Base-by-base conservation (phyloP, 35 echinoderm and acorn worm species). In the Stichopus chloronotus region DNA sequence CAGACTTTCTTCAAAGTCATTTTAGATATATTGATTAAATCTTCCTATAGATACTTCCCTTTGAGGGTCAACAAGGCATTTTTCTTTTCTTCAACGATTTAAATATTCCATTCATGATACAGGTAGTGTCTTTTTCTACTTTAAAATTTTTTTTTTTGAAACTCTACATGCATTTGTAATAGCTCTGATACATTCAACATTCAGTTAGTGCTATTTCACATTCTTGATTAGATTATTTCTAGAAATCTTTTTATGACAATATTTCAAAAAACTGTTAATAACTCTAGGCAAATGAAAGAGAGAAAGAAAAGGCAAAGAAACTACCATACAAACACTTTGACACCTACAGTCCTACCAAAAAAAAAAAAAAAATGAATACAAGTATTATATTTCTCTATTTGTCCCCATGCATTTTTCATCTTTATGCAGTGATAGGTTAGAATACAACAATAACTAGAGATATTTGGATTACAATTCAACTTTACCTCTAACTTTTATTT, bases 141-240 rank as follows among this genome's bases (percentile, higher is more conserved):
- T 63, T 63, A 3, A 63, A 63, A 63, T 12, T 63, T 12, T 16
- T 6, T 12, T 63, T 63, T 63, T 63, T 16, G 6, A 63, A 63
- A 63, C 2, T 63, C 60, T 63, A 63, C 60, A 63, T 63, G 60
- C 60, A 63, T 63, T 63, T 63, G 17, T 63, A 63, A 63, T 63
- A 63, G 17, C 9, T 63, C 60, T 63, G 17, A 63, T 63, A 63
- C 60, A 63, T 63, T 63, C 60, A 63, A 63, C 60, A 63, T 63
- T 65, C 11, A 65, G 19, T 65, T 65, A 65, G 61, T 65, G 61
- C 9, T 65, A 65, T 65, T 65, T 65, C 61, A 65, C 19, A 14
- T 65, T 65, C 61, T 14, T 65, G 61, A 65, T 65, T 65, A 65
- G 61, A 65, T 65, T 65, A 65, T 65, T 65, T 65, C 61, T 65